Evolutionary conservation across 2,888 invertebrate species (phyloP), one percentile per base, ranked within the genome.

Genomic region (Horisme vitalbata): DNA sequence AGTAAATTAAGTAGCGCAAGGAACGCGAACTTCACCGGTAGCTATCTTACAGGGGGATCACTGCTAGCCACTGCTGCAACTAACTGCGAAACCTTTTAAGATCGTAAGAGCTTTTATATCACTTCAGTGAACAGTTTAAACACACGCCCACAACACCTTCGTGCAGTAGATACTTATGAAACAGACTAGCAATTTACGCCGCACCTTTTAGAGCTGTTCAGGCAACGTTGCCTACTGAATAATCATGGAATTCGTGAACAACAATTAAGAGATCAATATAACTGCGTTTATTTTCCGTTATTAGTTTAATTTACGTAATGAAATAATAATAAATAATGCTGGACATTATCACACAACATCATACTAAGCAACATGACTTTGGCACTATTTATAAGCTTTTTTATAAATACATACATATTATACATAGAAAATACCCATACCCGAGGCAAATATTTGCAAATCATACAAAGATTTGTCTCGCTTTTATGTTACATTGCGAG

Each of bases 1-100:
- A 81, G 80, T 88, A 86, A 87, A 87, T 86, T 82, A 83, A 79
- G 75, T 76, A 71, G 69, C 68, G 71, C 74, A 71, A 72, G 72
- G 70, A 68, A 71, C 73, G 73, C 69, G 67, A 69, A 70, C 70
- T 72, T 70, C 66, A 68, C 65, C 71, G 76, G 75, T 66, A 75
- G 73, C 75, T 72, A 75, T 74, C 71, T 76, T 65, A 70, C 55
- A 60, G 71, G 63, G 57, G 65, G 70, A 81, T 79, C 77, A 66
- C 75, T 76, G 66, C 71, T 70, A 70, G 74, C 74, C 72, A 61
- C 62, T 59, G 38, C 63, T 56, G 61, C 66, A 57, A 60, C 49
- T 59, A 68, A 63, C 68, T 59, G 59, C 58, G 61, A 68, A 66
- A 68, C 66, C 65, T 70, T 68, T 68, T 67, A 65, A 68, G 63